Evolutionary conservation across 1,140 invertebrate species (phyloP).

Genomic region (Helicoverpa zea): DNA sequence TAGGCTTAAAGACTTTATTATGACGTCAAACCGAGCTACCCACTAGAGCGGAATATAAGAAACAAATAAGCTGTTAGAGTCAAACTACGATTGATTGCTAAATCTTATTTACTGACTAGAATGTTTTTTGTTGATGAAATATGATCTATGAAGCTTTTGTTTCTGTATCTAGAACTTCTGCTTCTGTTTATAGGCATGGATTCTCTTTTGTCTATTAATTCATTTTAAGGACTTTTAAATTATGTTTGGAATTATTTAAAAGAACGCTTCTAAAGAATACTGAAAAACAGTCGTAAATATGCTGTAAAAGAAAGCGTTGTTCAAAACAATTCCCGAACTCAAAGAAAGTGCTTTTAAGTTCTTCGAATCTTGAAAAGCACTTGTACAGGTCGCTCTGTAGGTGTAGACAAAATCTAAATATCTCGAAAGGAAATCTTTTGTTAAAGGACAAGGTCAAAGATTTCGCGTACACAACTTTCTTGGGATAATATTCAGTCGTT

Average conservation of each 20-base stretch:
- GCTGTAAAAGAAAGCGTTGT: slow-evolving; percentile 10
- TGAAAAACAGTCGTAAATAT: slow-evolving; percentile 15
- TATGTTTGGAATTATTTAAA: background rate
- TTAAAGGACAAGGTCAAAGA: slow-evolving; percentile 25
- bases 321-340: slow-evolving; percentile 27
- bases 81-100: background rate
- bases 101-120: slow-evolving; percentile 4
- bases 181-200: no score
- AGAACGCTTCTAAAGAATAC: background rate
- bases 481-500: slow-evolving; percentile 42
- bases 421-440: slow-evolving; percentile 15
- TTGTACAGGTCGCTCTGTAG: background rate
- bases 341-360: slow-evolving; percentile 22
- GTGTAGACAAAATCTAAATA: slow-evolving; percentile 15
- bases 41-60: background rate
- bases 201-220: no score
- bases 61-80: slow-evolving; percentile 3
- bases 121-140: no score
- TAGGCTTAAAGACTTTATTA: background rate
- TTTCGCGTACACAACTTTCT: background rate
- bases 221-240: background rate
- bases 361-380: slow-evolving; percentile 6
- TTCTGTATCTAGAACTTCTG: no score
- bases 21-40: background rate
- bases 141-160: no score